Evolutionary conservation across 2,797 vertebrate genomes (phyloP).

Genomic region (Hapalemur alaotrensis): DNA sequence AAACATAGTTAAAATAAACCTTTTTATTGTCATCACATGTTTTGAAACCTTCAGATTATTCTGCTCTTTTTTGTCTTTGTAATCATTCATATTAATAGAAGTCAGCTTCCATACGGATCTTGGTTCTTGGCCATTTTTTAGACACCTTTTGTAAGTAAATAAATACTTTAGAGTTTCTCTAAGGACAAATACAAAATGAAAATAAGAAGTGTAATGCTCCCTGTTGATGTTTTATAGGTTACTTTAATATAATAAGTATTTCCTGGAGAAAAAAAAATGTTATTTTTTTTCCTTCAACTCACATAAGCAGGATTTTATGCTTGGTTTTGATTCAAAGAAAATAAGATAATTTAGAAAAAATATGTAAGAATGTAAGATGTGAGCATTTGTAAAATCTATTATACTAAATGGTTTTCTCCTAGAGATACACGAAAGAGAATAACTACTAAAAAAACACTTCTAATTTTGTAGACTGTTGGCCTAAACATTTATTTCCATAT

Average conservation of each 20-base stretch:
- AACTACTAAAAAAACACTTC: neutral
- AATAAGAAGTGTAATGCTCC: neutral
- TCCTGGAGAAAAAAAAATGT: neutral
- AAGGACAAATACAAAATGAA: neutral
- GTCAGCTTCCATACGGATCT: neutral
- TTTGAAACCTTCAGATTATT: neutral
- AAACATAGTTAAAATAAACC: neutral
- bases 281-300: neutral
- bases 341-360: neutral
- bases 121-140: neutral
- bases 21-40: neutral
- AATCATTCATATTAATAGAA: neutral
- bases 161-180: neutral
- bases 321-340: constrained; percentile 18
- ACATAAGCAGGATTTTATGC: neutral
- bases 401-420: neutral
- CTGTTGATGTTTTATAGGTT: neutral
- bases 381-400: neutral
- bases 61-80: neutral
- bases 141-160: neutral
- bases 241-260: neutral
- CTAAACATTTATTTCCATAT: neutral
- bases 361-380: neutral
- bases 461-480: neutral
- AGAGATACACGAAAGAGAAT: neutral